Base-by-base conservation (phyloP, 2,888 invertebrate genomes). In the Cantharis rustica region DNA sequence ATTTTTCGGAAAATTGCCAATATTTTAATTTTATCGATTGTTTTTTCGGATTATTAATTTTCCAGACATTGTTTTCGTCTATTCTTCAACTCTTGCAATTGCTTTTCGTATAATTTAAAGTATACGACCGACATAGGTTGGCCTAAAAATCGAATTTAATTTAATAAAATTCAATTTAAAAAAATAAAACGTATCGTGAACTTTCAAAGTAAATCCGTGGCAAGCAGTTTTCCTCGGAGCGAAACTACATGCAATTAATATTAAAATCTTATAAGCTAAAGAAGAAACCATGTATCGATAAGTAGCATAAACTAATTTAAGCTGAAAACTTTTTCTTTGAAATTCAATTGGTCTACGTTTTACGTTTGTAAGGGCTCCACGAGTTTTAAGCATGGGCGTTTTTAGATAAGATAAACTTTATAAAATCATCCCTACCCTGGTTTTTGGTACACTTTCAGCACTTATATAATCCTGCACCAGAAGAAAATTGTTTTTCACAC, bases 351-450 rank as follows among this genome's bases (percentile, higher is more conserved):
- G 75, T 79, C 69, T 80, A 79, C 76, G 80, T 79, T 79, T 80
- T 78, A 20, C n/a, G 17, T n/a, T 23, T 64, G 20, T 64, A 64
- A 23, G 64, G 20, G 11, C 20, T 20, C 13, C n/a, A 76, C 71
- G 78, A 79, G 17, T 76, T 68, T 61, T 68, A 10, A 71, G 27
- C 17, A 69, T 80, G 79, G 73, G 79, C 80, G 80, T 77, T 20
- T 76, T 74, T 77, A 80, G 83, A 83, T 82, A 82, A 84, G 82
- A 83, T 82, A 82, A 82, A 80, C 75, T 81, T 81, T 79, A 81
- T 82, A 79, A 79, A 81, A 79, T 81, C 75, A 75, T 75, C 80
- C 80, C 82, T 79, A 77, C 80, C 79, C 78, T 15, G 13, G 16
- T 23, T 26, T 68, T 69, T 23, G 23, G 16, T 16, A 64, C n/a